These are phyloP conservation scores for Helicolenus hilgendorfi DNA, from an alignment of 2,797 vertebrate species.

Conservation along the genomic window DNA sequence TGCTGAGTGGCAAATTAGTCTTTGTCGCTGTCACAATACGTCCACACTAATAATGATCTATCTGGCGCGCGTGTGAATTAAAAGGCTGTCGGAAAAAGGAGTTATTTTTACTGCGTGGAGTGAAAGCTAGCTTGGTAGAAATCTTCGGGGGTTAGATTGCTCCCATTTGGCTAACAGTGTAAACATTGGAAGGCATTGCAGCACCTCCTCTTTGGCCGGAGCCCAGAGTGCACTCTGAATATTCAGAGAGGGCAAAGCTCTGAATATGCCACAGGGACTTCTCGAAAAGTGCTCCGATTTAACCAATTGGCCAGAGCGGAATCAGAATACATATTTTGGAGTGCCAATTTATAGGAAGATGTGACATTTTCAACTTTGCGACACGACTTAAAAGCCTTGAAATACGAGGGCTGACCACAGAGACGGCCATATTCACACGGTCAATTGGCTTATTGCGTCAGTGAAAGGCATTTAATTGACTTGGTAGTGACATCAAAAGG, in stretches of 20 bases:
- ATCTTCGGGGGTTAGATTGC: conserved; percentile 60
- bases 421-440: neutral
- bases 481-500: conserved; percentile 23
- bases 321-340: neutral
- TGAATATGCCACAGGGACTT: conserved; percentile 55
- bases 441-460: conserved; percentile 27
- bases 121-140: conserved; percentile 38
- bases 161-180: conserved; percentile 66
- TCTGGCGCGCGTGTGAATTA: conserved; percentile 28
- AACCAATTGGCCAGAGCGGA: conserved; percentile 18
- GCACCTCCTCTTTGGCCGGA: conserved; percentile 60
- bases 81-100: conserved; percentile 27
- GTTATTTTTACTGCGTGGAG: conserved; percentile 51
- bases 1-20: conserved; percentile 13
- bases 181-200: conserved; percentile 66
- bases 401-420: conserved; percentile 1
- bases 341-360: conserved; percentile 2
- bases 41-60: conserved; percentile 47
- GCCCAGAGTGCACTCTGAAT: conserved; percentile 51
- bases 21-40: conserved; percentile 25
- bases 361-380: conserved; percentile 6
- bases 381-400: conserved; percentile 11
- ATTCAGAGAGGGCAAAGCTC: conserved; percentile 57
- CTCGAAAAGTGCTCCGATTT: conserved; percentile 42
- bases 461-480: conserved; percentile 29